phyloP scores from a whole-genome alignment of 2,888 invertebrate genomes.

The Phasia obesa region DNA sequence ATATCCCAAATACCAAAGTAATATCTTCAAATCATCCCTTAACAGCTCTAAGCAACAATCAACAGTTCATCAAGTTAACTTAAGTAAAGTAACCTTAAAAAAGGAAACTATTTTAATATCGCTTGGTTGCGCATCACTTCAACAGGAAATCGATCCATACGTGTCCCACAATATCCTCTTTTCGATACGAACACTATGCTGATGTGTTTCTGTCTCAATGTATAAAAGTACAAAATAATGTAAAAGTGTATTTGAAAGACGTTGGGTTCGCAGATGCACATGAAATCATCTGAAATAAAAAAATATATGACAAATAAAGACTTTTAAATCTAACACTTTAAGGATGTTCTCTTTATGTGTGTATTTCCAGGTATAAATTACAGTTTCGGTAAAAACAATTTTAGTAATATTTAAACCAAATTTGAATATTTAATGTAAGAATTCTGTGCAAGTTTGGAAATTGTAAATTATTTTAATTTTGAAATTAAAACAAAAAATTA shows the following conservation, averaged over 20 bases:
- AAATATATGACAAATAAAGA: conserved; percentile 15
- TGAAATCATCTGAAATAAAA: conserved; percentile 13
- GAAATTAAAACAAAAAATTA: no score
- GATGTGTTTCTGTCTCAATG: neutral
- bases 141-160: conserved; percentile 39
- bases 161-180: conserved; percentile 10
- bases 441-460: no score
- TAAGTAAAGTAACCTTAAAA: no score
- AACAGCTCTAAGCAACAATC: no score
- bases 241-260: conserved; percentile 3
- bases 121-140: conserved; percentile 55
- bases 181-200: neutral
- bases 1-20: no score
- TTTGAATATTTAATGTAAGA: no score
- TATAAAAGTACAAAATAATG: neutral
- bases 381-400: no score
- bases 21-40: no score
- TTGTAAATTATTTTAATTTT: no score
- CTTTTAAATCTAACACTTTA: conserved; percentile 29
- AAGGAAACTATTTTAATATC: conserved; percentile 30
- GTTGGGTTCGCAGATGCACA: conserved; percentile 1
- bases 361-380: neutral
- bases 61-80: no score
- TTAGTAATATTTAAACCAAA: no score
- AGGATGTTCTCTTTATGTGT: neutral